A percentile compares a stretch with the other conserved stretches of the same genome.
Conservation (phyloP, 2,888 invertebrate species). For the Aphodius granarius region DNA sequence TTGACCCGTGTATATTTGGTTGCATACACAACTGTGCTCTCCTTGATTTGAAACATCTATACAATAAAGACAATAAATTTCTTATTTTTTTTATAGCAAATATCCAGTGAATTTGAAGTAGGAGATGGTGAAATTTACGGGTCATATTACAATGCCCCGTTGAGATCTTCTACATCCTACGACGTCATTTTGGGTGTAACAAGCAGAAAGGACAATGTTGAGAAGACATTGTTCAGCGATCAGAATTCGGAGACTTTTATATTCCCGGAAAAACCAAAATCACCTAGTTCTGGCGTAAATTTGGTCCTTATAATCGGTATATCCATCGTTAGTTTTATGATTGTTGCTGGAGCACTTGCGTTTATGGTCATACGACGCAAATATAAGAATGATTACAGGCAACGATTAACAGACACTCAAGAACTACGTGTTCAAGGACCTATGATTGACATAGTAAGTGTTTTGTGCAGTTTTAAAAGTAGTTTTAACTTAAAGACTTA, state of each 20-base stretch:
- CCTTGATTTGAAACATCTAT: too few relatives aligned
- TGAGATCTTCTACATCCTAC: slow-evolving; percentile 64
- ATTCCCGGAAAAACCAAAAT: background rate
- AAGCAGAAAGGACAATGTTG: slow-evolving; percentile 67
- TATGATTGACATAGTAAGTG: slow-evolving; percentile 68
- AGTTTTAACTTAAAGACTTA: slow-evolving; percentile 1
- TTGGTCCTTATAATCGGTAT: slow-evolving; percentile 44
- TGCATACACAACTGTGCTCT: too few relatives aligned
- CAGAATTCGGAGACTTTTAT: background rate
- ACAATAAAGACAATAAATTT: background rate
- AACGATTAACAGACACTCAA: slow-evolving; percentile 62
- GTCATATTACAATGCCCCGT: slow-evolving; percentile 74
- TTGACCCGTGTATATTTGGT: too few relatives aligned
- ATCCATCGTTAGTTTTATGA: slow-evolving; percentile 50
- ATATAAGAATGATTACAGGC: slow-evolving; percentile 50
- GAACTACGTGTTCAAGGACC: slow-evolving; percentile 78
- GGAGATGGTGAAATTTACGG: slow-evolving; percentile 77
- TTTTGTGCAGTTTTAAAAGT: slow-evolving; percentile 8
- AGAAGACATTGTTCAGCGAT: slow-evolving; percentile 67
- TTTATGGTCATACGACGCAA: slow-evolving; percentile 62
- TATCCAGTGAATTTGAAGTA: slow-evolving; percentile 67
- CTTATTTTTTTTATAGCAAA: slow-evolving; percentile 49
- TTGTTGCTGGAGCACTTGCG: slow-evolving; percentile 73
- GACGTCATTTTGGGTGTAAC: slow-evolving; percentile 72
- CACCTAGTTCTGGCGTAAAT: background rate